Base-by-base conservation (phyloP, 92 coral and sea anemone species). In the Siderastrea radians region DNA sequence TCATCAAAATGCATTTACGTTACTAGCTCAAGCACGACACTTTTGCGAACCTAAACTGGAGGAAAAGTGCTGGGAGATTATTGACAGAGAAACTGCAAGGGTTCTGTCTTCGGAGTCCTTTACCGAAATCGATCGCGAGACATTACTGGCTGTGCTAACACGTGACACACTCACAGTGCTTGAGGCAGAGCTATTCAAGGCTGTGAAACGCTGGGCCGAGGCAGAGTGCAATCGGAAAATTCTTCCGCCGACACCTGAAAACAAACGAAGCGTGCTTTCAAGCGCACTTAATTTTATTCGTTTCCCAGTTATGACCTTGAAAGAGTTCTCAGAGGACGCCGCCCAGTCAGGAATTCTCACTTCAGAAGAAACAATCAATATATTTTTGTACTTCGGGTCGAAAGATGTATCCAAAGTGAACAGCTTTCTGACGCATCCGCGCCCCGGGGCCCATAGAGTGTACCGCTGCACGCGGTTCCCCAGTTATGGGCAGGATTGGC, bases 241-340 rank as follows among this genome's bases (percentile, higher is more conserved):
- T 52, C 88, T 95, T 9, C 87, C 93, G 1, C 88, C 89, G 11
- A 61, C 86, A 8, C 96, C 98, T 3, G 95, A 95, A 51, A 93
- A 95, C 80, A 91, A 94, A 58, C 93, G 98, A 52, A 74, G 80
- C 12, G 96, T 95, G 46, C 89, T 95, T 2, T 95, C 92, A 15
- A 87, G 88, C 52, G 98, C 96, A 1, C 84, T 95, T 12, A 91
- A 86, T 68, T 86, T 93, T 44, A 86, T 95, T 72, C 95, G 98
- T 5, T 95, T 95, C 52, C 98, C 98, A 1, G 93, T 90, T 2
- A 95, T 95, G 98, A 91, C 98, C 4, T 72, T 95, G 16, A 88
- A 91, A 26, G 96, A 95, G 70, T 95, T 95, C 62, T 91, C 96
- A 17, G 96, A 94, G 17, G 96, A 93, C 57, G 98, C 98, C 3